Evolutionary conservation across 2,888 invertebrate genomes (phyloP).

Genomic region (Drosophila mettleri): DNA sequence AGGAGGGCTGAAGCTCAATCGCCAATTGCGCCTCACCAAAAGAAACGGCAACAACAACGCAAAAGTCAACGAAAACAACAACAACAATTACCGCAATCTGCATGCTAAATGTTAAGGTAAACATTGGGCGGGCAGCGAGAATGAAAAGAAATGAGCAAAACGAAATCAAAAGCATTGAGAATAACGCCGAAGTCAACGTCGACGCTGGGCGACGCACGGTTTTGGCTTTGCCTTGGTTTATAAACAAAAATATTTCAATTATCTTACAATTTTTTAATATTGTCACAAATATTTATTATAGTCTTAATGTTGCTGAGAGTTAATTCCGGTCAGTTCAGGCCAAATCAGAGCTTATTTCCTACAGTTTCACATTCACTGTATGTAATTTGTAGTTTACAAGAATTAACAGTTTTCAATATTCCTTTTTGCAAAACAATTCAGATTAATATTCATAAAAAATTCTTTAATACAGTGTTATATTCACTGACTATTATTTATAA

Average conservation of each 20-base stretch:
- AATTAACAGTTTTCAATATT: too few species aligned
- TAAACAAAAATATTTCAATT: constrained; percentile 5
- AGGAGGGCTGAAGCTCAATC: constrained; percentile 8
- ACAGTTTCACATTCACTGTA: not conserved
- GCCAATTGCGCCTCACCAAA: constrained; percentile 44
- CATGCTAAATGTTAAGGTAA: constrained; percentile 51
- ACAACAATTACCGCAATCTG: constrained; percentile 38
- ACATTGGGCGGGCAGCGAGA: constrained; percentile 22
- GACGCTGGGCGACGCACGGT: not conserved
- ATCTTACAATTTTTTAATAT: not conserved
- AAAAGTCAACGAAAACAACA: constrained; percentile 22
- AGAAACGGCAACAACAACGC: constrained; percentile 10
- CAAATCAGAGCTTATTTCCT: not conserved
- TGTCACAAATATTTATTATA: not conserved
- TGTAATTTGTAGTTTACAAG: not conserved
- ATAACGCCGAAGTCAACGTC: constrained; percentile 26
- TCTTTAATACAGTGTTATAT: too few species aligned
- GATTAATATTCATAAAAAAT: too few species aligned
- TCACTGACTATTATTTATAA: too few species aligned
- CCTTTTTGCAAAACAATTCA: too few species aligned
- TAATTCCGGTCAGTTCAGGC: too few species aligned
- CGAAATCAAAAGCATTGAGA: not conserved
- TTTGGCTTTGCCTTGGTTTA: constrained; percentile 12
- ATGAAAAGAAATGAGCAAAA: constrained; percentile 1
- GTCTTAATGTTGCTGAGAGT: not conserved